Evolutionary conservation across 2,797 vertebrate species (phyloP), one percentile per base, ranked within the genome.

Genomic region (Tympanoctomys barrerae): DNA sequence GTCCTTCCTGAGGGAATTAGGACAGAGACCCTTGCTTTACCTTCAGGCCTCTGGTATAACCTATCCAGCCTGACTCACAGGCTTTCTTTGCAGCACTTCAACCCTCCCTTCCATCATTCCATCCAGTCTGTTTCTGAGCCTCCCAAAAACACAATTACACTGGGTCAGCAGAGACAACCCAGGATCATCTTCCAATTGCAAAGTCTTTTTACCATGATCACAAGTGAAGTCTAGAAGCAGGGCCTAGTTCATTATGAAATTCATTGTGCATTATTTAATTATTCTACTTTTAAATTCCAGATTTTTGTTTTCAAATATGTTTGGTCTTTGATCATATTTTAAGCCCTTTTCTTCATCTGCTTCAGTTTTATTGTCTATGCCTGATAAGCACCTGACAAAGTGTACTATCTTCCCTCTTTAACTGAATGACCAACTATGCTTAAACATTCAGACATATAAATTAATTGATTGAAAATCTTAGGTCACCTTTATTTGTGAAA

Each of bases 301-400:
- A 68, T 62, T 75, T 75, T 93, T 90, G 7, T 81, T 86, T 90
- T 81, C 26, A 93, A 86, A 77, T 77, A 61, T 22, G 2, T 6
- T 82, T 68, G 12, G 46, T 66, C 52, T 95, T 91, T 66, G 87
- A 79, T 80, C 21, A 42, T 57, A 83, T 82, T 92, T 95, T 81
- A n/a, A 88, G 71, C 1, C 39, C 78, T 13, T 71, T 82, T 2
- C 22, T 28, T 89, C 59, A 36, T 13, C 5, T 36, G 5, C 61
- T 22, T 89, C 71, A 39, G 7, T 87, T 94, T 94, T 71, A 78
- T 93, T 36, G 11, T 83, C 57, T 87, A 5, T 89, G 62, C 77
- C 21, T 84, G 14, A 79, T 70, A 93, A 73, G 42, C 3, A 28
- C 31, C 18, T 61, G 62, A 36, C 21, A 36, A 80, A 1, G 0